Evolutionary conservation across 2,113 vertebrate genomes (phyloP).

Genomic region (Ophiodon elongatus): DNA sequence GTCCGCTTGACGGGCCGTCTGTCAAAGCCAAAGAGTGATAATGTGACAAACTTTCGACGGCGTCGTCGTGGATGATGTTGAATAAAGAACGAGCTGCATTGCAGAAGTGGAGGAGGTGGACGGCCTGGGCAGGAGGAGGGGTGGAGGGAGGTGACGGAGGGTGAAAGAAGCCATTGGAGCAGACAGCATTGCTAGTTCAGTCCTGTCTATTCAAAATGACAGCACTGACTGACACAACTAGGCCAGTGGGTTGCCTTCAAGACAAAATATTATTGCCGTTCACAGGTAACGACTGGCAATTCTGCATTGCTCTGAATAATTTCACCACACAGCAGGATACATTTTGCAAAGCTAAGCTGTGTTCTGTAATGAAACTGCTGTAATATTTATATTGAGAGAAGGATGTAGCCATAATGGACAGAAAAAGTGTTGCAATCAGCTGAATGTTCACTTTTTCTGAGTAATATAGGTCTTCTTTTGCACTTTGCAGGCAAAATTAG

Average conservation of each 20-base stretch:
- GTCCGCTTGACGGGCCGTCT: constrained; percentile 36
- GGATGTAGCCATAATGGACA: constrained; percentile 5
- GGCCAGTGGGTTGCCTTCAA: constrained; percentile 68
- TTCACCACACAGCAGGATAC: constrained; percentile 26
- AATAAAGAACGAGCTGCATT: constrained; percentile 59
- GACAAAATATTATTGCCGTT: constrained; percentile 47
- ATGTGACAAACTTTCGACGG: constrained; percentile 3
- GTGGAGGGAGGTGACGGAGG: constrained; percentile 39
- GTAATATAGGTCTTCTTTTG: constrained; percentile 26
- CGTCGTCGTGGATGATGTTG: constrained; percentile 13
- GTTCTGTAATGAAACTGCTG: constrained; percentile 46
- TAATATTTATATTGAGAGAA: constrained; percentile 52
- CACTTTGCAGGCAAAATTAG: background rate
- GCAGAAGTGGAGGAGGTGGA: constrained; percentile 40
- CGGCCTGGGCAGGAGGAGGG: constrained; percentile 22
- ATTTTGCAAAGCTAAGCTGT: constrained; percentile 42
- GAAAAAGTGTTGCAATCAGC: constrained; percentile 38
- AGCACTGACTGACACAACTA: constrained; percentile 75
- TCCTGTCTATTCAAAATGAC: constrained; percentile 69
- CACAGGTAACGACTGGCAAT: constrained; percentile 25
- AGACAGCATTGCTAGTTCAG: constrained; percentile 45
- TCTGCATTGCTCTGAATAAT: constrained; percentile 33
- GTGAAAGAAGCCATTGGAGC: constrained; percentile 45
- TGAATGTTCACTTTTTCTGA: constrained; percentile 25
- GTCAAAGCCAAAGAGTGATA: constrained; percentile 45